These are phyloP conservation scores for Trichoplusia ni DNA, from an alignment of 1,140 invertebrate genomes.

Conservation along the genomic window DNA sequence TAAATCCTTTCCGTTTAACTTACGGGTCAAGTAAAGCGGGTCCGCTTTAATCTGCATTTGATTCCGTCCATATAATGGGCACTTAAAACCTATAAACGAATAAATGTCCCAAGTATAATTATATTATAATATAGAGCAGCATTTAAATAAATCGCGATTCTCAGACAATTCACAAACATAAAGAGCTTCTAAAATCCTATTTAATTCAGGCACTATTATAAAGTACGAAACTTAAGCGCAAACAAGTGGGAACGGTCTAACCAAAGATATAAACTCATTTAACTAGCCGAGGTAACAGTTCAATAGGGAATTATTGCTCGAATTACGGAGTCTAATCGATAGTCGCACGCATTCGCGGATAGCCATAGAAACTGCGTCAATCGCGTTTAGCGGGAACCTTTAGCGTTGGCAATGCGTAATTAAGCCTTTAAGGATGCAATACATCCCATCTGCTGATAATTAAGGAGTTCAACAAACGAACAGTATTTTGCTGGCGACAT, in stretches of 20 bases:
- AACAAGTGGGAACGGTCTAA: conserved; percentile 38
- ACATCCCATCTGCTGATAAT: conserved; percentile 42
- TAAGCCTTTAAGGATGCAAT: conserved; percentile 46
- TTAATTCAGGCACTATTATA: conserved; percentile 24
- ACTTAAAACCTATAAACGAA: conserved; percentile 22
- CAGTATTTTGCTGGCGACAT: conserved; percentile 25
- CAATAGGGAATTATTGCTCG: conserved; percentile 56
- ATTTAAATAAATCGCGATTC: conserved; percentile 12
- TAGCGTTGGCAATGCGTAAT: conserved; percentile 31
- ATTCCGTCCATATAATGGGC: conserved; percentile 13
- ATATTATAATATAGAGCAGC: conserved; percentile 20
- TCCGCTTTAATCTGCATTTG: conserved; percentile 21
- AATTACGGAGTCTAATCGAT: conserved; percentile 47
- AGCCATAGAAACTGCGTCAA: conserved; percentile 45
- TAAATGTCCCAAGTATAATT: conserved; percentile 15
- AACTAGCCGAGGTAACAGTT: conserved; percentile 49
- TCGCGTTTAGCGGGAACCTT: conserved; percentile 38
- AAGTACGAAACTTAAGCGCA: conserved; percentile 28
- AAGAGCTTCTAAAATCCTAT: conserved; percentile 24
- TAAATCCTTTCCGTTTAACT: conserved; percentile 22
- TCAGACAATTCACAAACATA: conserved; percentile 21
- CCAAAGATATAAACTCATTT: conserved; percentile 52
- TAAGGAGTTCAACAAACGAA: conserved; percentile 35
- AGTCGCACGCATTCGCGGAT: conserved; percentile 42
- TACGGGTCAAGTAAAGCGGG: conserved; percentile 11